phyloP scores from a whole-genome alignment of 2,888 invertebrate genomes.

The Desoria tigrina region DNA sequence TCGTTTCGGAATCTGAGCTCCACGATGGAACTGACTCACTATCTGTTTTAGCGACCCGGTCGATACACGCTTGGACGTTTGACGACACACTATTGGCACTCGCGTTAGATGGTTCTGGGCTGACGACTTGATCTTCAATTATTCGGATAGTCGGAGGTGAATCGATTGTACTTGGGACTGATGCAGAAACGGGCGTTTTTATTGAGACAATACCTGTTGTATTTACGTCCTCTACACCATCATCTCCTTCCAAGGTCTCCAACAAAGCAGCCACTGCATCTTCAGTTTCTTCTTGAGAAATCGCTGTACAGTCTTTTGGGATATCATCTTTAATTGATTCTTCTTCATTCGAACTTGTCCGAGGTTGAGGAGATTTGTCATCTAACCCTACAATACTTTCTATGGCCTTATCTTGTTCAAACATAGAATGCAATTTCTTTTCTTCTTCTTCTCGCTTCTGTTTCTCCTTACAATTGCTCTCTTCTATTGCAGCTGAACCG shows the following conservation, averaged over 20 bases:
- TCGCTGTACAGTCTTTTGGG: slow-evolving; percentile 72
- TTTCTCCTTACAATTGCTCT: slow-evolving; percentile 30
- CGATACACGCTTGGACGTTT: neutral
- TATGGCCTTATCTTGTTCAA: slow-evolving; percentile 56
- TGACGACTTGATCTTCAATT: slow-evolving; percentile 30
- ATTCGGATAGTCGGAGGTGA: slow-evolving; percentile 51
- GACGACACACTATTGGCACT: neutral
- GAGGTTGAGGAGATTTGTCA: slow-evolving; percentile 54
- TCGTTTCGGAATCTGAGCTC: neutral
- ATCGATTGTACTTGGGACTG: slow-evolving; percentile 20
- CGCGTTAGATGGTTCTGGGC: slow-evolving; percentile 21
- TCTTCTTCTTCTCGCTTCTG: slow-evolving; percentile 56
- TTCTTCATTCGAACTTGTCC: slow-evolving; percentile 48
- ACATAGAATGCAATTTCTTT: slow-evolving; percentile 55
- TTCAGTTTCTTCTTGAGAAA: slow-evolving; percentile 89
- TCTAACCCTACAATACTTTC: slow-evolving; percentile 53
- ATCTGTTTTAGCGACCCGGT: neutral
- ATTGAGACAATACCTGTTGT: neutral
- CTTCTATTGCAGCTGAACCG: too few species aligned
- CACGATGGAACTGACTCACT: neutral
- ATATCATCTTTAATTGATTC: slow-evolving; percentile 47
- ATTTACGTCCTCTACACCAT: slow-evolving; percentile 35
- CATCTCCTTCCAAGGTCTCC: slow-evolving; percentile 67
- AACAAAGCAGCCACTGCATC: slow-evolving; percentile 86
- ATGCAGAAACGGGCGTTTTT: slow-evolving; percentile 16